Base-by-base conservation (phyloP, 2,113 vertebrate species). In the Cynoglossus semilaevis region DNA sequence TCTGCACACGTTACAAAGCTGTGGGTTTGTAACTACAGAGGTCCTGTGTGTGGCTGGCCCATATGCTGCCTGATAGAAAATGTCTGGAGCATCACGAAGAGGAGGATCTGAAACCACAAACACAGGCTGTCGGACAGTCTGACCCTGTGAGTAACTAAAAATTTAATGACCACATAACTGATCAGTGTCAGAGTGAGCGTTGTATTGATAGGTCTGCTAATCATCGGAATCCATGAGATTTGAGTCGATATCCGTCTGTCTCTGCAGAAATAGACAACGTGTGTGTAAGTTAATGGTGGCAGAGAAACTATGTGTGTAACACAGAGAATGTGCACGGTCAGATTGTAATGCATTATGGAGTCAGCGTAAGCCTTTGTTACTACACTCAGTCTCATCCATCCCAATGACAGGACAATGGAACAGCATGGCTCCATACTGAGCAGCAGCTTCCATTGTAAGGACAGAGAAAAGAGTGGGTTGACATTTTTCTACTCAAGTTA, bases 121-220 rank as follows among this genome's bases (percentile, higher is more conserved):
- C 6, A 6, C 22, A 29, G 2, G 3, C 22, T n/a, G n/a, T 6
- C 22, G 6, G 22, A 29, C 22, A 4, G 22, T 29, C 22, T 29
- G 22, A 29, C 22, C 3, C 22, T 29, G 22, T 29, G 22, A 29
- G 6, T 29, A 29, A 4, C 22, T 29, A 29, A 29, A 29, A 29
- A 29, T 29, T 29, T 4, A 29, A 29, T 29, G 22, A 29, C 22
- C 22, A 29, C 22, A 6, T 29, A 60, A 76, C 51, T 61, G 70
- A 46, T 38, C 9, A 38, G 37, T 2, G 37, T 38, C 37, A 38
- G 37, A 38, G 37, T 38, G 8, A 38, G 37, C 9, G 37, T 10
- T 38, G 12, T 58, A 78, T 82, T 78, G 81, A 90, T 83, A 71
- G 75, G 64, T 45, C 58, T 68, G 70, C 80, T 77, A 81, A 87